These are phyloP conservation scores for Berghia stephanieae DNA, from an alignment of 1,140 invertebrate genomes.

Conservation along the genomic window DNA sequence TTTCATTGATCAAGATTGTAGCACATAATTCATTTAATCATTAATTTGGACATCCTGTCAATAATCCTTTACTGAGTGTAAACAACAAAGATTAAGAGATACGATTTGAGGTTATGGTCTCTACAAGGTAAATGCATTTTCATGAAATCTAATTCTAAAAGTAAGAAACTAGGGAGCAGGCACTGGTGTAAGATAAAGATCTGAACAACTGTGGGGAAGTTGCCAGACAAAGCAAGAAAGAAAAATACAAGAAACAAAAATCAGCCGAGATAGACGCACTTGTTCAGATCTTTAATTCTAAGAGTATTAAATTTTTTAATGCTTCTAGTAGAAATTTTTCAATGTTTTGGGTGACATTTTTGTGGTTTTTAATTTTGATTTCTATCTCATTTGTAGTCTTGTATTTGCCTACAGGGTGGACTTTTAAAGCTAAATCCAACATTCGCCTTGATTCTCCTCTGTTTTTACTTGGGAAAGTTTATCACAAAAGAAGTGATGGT, in stretches of 20 bases:
- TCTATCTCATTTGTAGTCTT: conserved; percentile 1
- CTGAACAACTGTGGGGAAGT: too few relatives aligned
- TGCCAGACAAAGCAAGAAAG: too few relatives aligned
- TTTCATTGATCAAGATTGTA: too few relatives aligned
- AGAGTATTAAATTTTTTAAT: neutral
- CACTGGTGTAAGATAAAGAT: too few relatives aligned
- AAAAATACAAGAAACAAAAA: too few relatives aligned
- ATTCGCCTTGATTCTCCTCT: conserved; percentile 88
- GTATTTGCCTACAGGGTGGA: conserved; percentile 72
- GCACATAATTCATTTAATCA: too few relatives aligned
- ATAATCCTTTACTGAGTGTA: too few relatives aligned
- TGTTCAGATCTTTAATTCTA: too few relatives aligned
- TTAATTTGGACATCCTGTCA: too few relatives aligned
- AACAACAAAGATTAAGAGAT: neutral
- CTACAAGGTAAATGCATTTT: too few relatives aligned
- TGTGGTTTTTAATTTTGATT: neutral
- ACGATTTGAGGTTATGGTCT: neutral
- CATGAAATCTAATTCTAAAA: too few relatives aligned
- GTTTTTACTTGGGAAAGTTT: conserved; percentile 83
- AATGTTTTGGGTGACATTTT: neutral
- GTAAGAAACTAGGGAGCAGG: neutral
- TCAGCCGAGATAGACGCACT: too few relatives aligned
- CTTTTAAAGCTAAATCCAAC: conserved; percentile 81
- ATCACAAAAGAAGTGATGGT: conserved; percentile 76
- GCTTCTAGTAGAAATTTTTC: neutral